Evolutionary conservation across 2,888 invertebrate genomes (phyloP).

Genomic region (Pocota personata): DNA sequence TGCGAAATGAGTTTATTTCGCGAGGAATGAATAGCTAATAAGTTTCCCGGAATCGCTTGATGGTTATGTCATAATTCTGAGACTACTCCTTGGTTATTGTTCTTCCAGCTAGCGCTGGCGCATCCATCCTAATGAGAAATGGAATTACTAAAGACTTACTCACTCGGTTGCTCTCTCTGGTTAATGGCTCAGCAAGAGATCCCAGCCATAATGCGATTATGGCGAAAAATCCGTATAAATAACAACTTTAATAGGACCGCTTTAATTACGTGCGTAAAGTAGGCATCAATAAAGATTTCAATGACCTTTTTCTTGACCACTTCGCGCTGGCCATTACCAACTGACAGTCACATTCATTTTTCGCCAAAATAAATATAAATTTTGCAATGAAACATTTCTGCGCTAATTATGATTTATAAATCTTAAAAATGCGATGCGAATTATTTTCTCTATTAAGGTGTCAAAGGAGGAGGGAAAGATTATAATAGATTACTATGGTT

Average conservation of each 20-base stretch:
- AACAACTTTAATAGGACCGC: slow-evolving; percentile 14
- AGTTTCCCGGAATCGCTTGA: slow-evolving; percentile 21
- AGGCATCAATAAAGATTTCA: slow-evolving; percentile 20
- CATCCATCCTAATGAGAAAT: slow-evolving; percentile 23
- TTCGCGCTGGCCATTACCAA: neutral
- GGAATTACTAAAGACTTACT: neutral
- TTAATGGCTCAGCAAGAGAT: neutral
- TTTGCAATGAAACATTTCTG: slow-evolving; percentile 5
- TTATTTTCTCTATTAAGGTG: slow-evolving; percentile 19
- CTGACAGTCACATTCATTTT: neutral
- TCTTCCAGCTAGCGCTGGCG: neutral
- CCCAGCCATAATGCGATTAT: slow-evolving; percentile 1
- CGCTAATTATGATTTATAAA: slow-evolving; percentile 25
- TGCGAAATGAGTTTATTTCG: slow-evolving; percentile 26
- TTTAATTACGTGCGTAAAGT: slow-evolving; percentile 17
- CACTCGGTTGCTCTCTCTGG: neutral
- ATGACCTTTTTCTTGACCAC: slow-evolving; percentile 10
- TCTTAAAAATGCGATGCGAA: neutral
- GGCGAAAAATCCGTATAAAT: slow-evolving; percentile 10
- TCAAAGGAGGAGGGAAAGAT: slow-evolving; percentile 9
- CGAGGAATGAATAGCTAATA: neutral
- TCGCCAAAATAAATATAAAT: neutral
- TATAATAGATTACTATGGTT: slow-evolving; percentile 12
- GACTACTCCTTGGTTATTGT: neutral
- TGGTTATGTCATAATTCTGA: slow-evolving; percentile 31